These are phyloP conservation scores for Blastobasis adustella DNA, from an alignment of 2,888 invertebrate species.

Conservation along the genomic window DNA sequence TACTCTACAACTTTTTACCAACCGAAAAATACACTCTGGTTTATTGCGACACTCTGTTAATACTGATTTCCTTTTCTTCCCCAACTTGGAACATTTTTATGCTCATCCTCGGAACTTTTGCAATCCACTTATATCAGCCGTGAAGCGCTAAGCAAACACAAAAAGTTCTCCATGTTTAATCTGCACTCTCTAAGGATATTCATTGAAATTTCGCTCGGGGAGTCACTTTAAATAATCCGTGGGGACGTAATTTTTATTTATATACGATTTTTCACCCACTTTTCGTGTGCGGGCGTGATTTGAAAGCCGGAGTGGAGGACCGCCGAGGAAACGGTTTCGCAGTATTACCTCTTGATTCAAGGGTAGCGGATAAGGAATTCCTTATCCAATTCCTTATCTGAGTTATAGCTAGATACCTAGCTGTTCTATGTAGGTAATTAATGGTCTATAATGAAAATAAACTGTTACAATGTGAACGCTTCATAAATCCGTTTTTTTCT, in stretches of 20 bases:
- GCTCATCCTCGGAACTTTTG: slow-evolving; percentile 70
- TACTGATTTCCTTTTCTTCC: slow-evolving; percentile 57
- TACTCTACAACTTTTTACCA: slow-evolving; percentile 46
- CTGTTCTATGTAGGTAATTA: too few relatives aligned
- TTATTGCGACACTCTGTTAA: slow-evolving; percentile 62
- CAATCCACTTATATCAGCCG: slow-evolving; percentile 74
- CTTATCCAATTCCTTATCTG: too few relatives aligned
- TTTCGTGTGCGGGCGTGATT: slow-evolving; percentile 21
- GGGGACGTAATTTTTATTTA: slow-evolving; percentile 44
- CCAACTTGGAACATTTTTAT: slow-evolving; percentile 62
- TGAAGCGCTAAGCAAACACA: slow-evolving; percentile 71
- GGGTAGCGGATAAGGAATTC: too few relatives aligned
- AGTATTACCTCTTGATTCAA: too few relatives aligned
- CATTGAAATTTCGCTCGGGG: slow-evolving; percentile 60
- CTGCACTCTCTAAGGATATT: slow-evolving; percentile 66
- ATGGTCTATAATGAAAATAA: too few relatives aligned
- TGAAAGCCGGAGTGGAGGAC: slow-evolving; percentile 8
- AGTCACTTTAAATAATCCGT: slow-evolving; percentile 64
- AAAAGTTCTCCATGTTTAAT: slow-evolving; percentile 70
- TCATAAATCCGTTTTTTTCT: too few relatives aligned
- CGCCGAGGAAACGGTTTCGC: too few relatives aligned
- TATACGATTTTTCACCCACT: slow-evolving; percentile 29
- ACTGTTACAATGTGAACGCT: too few relatives aligned
- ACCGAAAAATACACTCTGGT: slow-evolving; percentile 52
- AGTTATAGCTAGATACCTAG: too few relatives aligned